phyloP scores from a whole-genome alignment of 2,113 vertebrate species.

The Cephalopholis sonnerati region DNA sequence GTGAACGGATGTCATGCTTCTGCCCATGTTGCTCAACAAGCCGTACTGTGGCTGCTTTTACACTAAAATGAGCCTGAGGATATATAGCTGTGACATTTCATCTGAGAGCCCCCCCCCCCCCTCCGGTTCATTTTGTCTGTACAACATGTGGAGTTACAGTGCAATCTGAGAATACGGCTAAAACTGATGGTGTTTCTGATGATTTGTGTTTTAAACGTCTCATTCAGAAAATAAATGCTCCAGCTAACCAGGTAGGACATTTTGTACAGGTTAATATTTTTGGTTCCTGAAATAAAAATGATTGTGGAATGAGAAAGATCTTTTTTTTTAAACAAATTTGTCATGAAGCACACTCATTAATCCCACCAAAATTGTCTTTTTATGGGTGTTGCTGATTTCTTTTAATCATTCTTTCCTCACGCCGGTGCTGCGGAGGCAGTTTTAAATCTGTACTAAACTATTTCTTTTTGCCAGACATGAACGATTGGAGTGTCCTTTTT shows the following conservation, averaged over 20 bases:
- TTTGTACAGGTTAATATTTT: conserved; percentile 58
- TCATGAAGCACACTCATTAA: conserved; percentile 64
- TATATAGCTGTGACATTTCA: conserved; percentile 73
- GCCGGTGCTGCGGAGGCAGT: conserved; percentile 35
- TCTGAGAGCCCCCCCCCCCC: conserved; percentile 20
- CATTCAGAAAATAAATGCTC: conserved; percentile 55
- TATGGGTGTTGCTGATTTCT: conserved; percentile 68
- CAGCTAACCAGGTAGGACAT: conserved; percentile 49
- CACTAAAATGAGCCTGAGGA: conserved; percentile 74
- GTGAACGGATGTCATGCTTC: conserved; percentile 72
- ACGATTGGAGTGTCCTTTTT: conserved; percentile 47
- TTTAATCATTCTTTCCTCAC: conserved; percentile 63
- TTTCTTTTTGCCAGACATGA: conserved; percentile 58
- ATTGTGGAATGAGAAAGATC: conserved; percentile 53
- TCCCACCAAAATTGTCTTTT: conserved; percentile 69
- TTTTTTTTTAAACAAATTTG: conserved; percentile 62
- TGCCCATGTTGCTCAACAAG: conserved; percentile 72
- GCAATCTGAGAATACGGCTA: conserved; percentile 30
- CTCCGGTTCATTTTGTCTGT: conserved; percentile 55
- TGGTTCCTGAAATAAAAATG: conserved; percentile 29
- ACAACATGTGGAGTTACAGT: conserved; percentile 52
- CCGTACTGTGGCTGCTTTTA: conserved; percentile 59
- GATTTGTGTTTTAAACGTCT: conserved; percentile 59
- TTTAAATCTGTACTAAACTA: conserved; percentile 59
- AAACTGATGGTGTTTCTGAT: conserved; percentile 63